Evolutionary conservation across 2,113 vertebrate species (phyloP).

Genomic region (Ranitomeya variabilis): DNA sequence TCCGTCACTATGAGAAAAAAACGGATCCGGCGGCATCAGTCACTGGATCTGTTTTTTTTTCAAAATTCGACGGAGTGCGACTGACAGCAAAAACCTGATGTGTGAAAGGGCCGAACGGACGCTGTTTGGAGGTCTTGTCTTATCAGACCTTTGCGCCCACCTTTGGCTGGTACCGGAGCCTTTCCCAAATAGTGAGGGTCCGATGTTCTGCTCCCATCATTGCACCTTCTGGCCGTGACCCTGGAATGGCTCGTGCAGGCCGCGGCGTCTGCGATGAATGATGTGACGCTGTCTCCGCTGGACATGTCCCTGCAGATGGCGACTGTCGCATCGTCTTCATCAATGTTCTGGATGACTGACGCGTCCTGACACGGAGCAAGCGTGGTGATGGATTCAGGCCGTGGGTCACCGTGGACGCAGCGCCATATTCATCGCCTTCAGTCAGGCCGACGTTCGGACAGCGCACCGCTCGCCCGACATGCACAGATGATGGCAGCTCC

Average conservation of each 20-base stretch:
- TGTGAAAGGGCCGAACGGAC: too few relatives aligned
- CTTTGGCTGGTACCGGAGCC: too few relatives aligned
- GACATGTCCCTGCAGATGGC: slow-evolving; percentile 63
- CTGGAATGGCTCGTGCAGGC: not conserved
- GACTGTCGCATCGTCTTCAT: slow-evolving; percentile 62
- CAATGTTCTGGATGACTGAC: slow-evolving; percentile 68
- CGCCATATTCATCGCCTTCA: slow-evolving; percentile 63
- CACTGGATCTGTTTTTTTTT: too few relatives aligned
- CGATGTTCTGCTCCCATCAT: not conserved
- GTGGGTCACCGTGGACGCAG: slow-evolving; percentile 67
- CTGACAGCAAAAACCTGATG: too few relatives aligned
- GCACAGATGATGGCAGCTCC: too few relatives aligned
- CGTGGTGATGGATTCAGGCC: slow-evolving; percentile 68
- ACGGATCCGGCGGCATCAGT: too few relatives aligned
- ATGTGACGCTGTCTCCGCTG: slow-evolving; percentile 48
- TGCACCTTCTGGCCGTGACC: not conserved
- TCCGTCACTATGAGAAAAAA: too few relatives aligned
- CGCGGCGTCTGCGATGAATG: not conserved
- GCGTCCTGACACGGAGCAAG: slow-evolving; percentile 65
- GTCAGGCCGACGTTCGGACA: slow-evolving; percentile 64
- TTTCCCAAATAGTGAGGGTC: too few relatives aligned
- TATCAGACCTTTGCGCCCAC: too few relatives aligned
- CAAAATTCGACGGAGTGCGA: too few relatives aligned
- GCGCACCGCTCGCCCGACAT: slow-evolving; percentile 59
- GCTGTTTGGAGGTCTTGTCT: too few relatives aligned